These are phyloP conservation scores for Oryctolagus cuniculus DNA, from an alignment of 2,113 vertebrate genomes.

Conservation along the genomic window DNA sequence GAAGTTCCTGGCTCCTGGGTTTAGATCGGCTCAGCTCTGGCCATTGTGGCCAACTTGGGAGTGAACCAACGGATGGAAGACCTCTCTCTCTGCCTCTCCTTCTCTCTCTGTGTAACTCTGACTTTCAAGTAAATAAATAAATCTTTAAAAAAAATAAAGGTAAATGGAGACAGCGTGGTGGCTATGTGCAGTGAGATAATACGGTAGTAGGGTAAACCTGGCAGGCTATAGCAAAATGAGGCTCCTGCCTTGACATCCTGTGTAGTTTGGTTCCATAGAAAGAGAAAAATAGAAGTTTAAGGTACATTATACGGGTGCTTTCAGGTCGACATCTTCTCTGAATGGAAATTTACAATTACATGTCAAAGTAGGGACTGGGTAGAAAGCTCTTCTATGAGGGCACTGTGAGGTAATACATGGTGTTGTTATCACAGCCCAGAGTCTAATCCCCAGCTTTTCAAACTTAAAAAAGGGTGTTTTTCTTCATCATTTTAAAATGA, in stretches of 20 bases:
- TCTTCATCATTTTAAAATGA: conserved; percentile 2
- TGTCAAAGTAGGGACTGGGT: conserved; percentile 28
- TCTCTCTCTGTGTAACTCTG: no score
- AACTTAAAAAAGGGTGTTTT: not conserved
- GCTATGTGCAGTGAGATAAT: not conserved
- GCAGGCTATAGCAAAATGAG: not conserved
- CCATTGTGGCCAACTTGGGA: no score
- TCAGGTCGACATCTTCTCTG: conserved; percentile 28
- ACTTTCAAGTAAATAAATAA: no score
- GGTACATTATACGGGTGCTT: not conserved
- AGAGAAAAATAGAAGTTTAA: not conserved
- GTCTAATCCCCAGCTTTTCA: not conserved
- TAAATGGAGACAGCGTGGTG: not conserved
- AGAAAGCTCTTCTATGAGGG: not conserved
- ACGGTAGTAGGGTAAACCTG: not conserved
- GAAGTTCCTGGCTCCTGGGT: no score
- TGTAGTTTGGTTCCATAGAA: not conserved
- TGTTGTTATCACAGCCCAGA: not conserved
- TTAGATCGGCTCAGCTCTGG: no score
- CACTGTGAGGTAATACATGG: not conserved
- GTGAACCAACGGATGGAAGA: no score
- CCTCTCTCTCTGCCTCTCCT: no score
- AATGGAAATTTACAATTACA: conserved; percentile 40
- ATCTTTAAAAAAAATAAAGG: not conserved
- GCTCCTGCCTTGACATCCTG: not conserved